Base-by-base conservation (phyloP, 2,113 vertebrate species). In the Apteryx owenii region DNA sequence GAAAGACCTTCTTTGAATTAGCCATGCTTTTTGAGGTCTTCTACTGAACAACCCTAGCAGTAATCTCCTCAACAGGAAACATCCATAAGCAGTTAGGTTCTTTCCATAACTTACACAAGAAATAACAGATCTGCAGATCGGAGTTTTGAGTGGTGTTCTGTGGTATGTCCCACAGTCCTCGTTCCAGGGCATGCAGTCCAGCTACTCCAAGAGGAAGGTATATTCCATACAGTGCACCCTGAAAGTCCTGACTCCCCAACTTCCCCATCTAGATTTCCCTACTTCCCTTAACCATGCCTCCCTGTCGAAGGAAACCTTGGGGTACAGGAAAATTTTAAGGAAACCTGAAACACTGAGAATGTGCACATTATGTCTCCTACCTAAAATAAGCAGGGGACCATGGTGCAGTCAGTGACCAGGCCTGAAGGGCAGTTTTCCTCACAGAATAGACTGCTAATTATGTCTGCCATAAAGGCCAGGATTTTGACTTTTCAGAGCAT, bases 1-100 rank as follows among this genome's bases (percentile, higher is more conserved):
- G 7, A 51, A 83, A 61, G 40, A 87, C 5, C 46, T 62, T 58
- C 21, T 50, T 60, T 48, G 31, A 26, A 40, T 25, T 28, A 66
- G 69, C 20, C 15, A 50, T 6, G 3, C 11, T 40, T 58, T 44
- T 81, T 19, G 33, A 76, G 8, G 19, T 54, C 73, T 92, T 91
- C 69, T 85, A 50, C 18, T 38, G 31, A 83, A 54, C 19, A 22
- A 85, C 26, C 18, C 31, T 36, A 20, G 62, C n/a, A 20, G 62
- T 42, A 53, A 71, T 51, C 26, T 77, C 53, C 56, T 70, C 29
- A 36, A 28, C 19, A 69, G 18, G 20, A 76, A 79, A 19, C 21
- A 50, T 12, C 9, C 2, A 0, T n/a, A 90, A 76, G 15, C 1
- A 44, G 22, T 17, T 1, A 40, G 7, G 26, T 31, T 86, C 58